phyloP scores from a whole-genome alignment of 2,888 invertebrate species.

The Lasioglossum zephyrum region DNA sequence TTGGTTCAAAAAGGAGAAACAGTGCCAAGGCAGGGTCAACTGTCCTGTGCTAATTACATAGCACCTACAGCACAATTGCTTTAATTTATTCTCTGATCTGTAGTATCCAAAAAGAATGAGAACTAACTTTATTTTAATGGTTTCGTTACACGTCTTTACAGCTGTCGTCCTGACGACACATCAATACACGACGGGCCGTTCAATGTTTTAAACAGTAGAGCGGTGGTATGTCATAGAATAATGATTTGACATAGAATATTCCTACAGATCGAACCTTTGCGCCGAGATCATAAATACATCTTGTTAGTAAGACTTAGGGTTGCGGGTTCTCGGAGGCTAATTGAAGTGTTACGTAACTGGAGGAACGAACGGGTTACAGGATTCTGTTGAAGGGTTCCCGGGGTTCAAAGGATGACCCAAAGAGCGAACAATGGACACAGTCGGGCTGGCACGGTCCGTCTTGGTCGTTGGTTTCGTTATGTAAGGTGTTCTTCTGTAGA shows the following conservation, averaged over 20 bases:
- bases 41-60: background rate
- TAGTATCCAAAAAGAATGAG: no score
- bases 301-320: background rate
- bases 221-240: no score
- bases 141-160: no score
- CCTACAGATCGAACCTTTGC: no score
- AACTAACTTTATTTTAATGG: no score
- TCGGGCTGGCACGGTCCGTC: background rate
- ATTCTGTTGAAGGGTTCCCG: background rate
- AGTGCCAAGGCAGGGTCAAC: background rate
- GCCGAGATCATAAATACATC: no score
- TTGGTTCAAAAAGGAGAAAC: background rate
- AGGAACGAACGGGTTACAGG: background rate
- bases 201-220: no score
- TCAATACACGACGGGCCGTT: no score
- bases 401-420: constrained; percentile 10
- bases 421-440: constrained; percentile 32
- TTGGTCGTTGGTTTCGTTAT: constrained; percentile 43
- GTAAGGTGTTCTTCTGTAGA: constrained; percentile 42
- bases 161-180: no score
- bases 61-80: no score
- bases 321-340: background rate
- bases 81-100: no score
- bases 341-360: constrained; percentile 25
- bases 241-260: no score